Base-by-base conservation (phyloP, 1,140 invertebrate genomes). In the Cephus cinctus region DNA sequence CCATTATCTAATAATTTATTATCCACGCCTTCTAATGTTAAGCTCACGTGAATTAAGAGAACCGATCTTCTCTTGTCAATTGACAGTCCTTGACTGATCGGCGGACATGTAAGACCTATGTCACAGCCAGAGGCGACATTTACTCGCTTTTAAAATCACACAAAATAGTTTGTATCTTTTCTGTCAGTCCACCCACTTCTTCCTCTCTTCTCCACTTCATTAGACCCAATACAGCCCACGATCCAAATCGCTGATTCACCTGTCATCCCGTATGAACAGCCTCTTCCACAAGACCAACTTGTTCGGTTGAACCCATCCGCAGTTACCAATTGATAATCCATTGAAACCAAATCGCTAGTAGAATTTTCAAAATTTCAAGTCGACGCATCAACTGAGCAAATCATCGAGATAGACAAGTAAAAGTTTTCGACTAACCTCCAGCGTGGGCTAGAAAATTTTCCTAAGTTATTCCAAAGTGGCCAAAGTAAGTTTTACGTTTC, bases 101-200 rank as follows among this genome's bases (percentile, higher is more conserved):
- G 56, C 66, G 55, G 61, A 67, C 63, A 68, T 69, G 61, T 65
- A 65, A 71, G 63, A 67, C 54, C 59, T 54, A 58, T 63, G 63
- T 63, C 56, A 63, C 39, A 46, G 59, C 58, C 56, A 49, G 50
- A 49, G 54, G 53, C 58, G 59, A 61, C 50, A 45, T 57, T 59
- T 48, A 61, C 59, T 59, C 53, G 52, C 52, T 59, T 56, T 64
- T 63, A 51, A 63, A 65, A 63, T 63, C 53, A 58, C 43, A 56
- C 58, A 43, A 60, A 62, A 65, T 64, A 65, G 40, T 19, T 54
- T 44, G 53, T 57, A 56, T 49, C 45, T 32, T 5, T 36, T 46
- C 36, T 38, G 41, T 27, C 54, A 47, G 27, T 32, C 16, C 23
- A 44, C 27, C 48, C 30, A 47, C 23, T 42, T 22, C 12, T 12